Base-by-base conservation (phyloP, 2,113 vertebrate genomes). In the Centrocercus urophasianus region DNA sequence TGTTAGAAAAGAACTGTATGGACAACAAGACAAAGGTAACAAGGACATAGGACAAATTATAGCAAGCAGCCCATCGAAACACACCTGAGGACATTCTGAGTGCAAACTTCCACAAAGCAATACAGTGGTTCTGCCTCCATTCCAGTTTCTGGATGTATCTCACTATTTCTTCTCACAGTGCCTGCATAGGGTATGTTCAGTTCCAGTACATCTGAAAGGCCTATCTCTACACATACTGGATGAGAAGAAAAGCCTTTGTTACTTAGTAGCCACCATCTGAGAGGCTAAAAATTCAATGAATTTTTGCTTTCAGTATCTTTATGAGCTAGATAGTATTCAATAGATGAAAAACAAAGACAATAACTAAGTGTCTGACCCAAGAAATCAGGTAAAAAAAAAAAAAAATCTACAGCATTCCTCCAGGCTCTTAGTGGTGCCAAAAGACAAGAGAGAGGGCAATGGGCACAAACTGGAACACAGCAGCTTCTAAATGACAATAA, bases 1-100 rank as follows among this genome's bases (percentile, higher is more conserved):
- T 85, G 47, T 88, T 95, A 93, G 48, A 69, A 95, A 91, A 90
- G 60, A 89, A 83, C 6, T 43, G 79, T 88, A 73, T 20, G 93
- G 76, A 95, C 89, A 83, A 83, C 11, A 82, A 48, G 45, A 91
- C 61, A 30, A 61, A 60, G 78, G 43, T 88, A 89, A 89, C 47
- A 64, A 85, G 82, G 87, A 79, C 81, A 77, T 5, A 66, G 78
- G 81, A 19, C 30, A 75, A 91, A 83, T n/a, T 47, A 34, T 12
- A 92, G 59, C 40, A 89, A 71, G 71, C 81, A 95, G 63, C 81
- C 71, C 48, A 86, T 92, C 82, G 88, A 57, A 92, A 77, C 78
- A 80, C 52, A 90, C 83, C 64, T 89, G 72, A 73, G 48, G 27
- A 82, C 50, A 91, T 66, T 77, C 10, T 4, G 34, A 88, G 47